phyloP scores from a whole-genome alignment of 53 echinoderm and acorn worm genomes.

The Holothuria leucospilota region DNA sequence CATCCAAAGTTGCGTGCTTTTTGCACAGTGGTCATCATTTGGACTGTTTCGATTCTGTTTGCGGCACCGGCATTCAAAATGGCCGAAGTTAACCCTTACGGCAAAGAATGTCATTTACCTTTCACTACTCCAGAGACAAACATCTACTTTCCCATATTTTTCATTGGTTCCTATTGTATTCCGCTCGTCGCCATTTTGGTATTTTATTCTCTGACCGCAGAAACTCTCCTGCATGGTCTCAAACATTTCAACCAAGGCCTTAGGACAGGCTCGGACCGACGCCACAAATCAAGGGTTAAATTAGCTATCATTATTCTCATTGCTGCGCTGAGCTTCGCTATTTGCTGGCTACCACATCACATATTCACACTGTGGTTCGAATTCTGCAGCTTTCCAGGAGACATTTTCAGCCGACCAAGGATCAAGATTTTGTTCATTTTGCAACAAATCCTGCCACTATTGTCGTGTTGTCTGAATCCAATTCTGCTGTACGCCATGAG shows the following conservation, averaged over 20 bases:
- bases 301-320: slow-evolving; percentile 89
- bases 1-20: slow-evolving; percentile 57
- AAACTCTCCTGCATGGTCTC: slow-evolving; percentile 72
- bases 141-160: slow-evolving; percentile 66
- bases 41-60: slow-evolving; percentile 66
- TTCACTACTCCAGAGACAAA: slow-evolving; percentile 32
- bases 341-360: slow-evolving; percentile 86
- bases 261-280: slow-evolving; percentile 71
- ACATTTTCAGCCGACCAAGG: slow-evolving; percentile 56
- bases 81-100: slow-evolving; percentile 12
- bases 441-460: slow-evolving; percentile 69
- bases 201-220: slow-evolving; percentile 83
- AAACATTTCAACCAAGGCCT: slow-evolving; percentile 62
- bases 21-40: slow-evolving; percentile 67
- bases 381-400: slow-evolving; percentile 54
- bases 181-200: slow-evolving; percentile 75
- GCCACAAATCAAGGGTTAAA: slow-evolving; percentile 75
- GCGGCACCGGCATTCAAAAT: slow-evolving; percentile 67
- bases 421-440: slow-evolving; percentile 68
- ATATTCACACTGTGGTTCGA: slow-evolving; percentile 79
- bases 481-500: slow-evolving; percentile 93
- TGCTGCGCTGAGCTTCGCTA: slow-evolving; percentile 82
- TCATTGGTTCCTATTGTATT: slow-evolving; percentile 74
- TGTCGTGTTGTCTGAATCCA: slow-evolving; percentile 86
- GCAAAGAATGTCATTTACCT: slow-evolving; percentile 55